Evolutionary conservation across 2,797 vertebrate genomes (phyloP).

Genomic region (Cirrhinus mrigala): DNA sequence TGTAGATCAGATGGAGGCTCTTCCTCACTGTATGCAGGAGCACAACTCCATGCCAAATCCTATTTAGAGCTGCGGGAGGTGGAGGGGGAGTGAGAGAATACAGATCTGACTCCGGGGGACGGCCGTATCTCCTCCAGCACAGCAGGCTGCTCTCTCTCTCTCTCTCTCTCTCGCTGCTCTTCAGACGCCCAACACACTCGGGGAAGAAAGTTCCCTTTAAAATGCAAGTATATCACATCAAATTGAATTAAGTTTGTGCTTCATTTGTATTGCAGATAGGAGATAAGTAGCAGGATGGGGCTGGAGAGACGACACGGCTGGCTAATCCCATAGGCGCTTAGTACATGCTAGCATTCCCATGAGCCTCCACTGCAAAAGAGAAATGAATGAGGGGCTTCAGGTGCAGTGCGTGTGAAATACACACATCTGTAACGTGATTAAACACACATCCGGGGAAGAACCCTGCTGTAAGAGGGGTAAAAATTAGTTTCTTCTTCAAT

Average conservation of each 20-base stretch:
- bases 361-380: conserved; percentile 38
- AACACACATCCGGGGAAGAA: not conserved
- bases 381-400: conserved; percentile 4
- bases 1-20: conserved; percentile 38
- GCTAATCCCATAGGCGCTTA: conserved; percentile 52
- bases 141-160: conserved; percentile 26
- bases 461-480: not conserved
- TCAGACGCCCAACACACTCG: conserved; percentile 13
- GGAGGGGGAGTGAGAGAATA: conserved; percentile 10
- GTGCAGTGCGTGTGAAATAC: not conserved
- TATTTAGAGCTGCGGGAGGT: conserved; percentile 34
- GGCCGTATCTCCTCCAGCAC: conserved; percentile 47
- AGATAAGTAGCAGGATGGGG: conserved; percentile 43
- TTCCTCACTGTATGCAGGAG: conserved; percentile 31
- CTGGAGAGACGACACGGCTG: conserved; percentile 55
- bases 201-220: conserved; percentile 29
- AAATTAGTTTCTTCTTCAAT: not conserved
- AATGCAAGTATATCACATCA: conserved; percentile 45
- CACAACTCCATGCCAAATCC: conserved; percentile 44
- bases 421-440: conserved; percentile 32
- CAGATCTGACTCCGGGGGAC: conserved; percentile 47
- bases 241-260: conserved; percentile 52
- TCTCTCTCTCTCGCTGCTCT: not conserved
- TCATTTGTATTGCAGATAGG: conserved; percentile 49
- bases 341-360: conserved; percentile 45